Conservation (phyloP, 2,797 vertebrate genomes). For the Nannoperca obscura region DNA sequence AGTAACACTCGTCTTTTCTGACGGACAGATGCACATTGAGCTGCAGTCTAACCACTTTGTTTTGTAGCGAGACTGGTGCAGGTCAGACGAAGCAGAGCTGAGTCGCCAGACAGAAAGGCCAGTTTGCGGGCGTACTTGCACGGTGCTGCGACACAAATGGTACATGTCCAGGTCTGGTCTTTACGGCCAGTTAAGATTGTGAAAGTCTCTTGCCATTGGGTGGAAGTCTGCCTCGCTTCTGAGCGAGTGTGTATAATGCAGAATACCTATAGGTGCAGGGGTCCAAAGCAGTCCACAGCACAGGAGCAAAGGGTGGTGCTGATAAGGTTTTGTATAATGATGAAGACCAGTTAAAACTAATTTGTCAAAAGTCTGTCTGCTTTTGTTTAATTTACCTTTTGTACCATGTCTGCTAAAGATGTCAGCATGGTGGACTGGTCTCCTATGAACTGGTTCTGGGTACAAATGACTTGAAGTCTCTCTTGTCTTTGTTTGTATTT, state of each 20-base stretch:
- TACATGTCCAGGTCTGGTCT: neutral
- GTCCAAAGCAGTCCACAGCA: neutral
- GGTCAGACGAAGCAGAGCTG: neutral
- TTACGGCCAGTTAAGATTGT: neutral
- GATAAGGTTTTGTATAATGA: neutral
- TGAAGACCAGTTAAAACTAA: neutral
- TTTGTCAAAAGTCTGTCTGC: neutral
- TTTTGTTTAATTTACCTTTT: neutral
- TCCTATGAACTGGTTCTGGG: neutral
- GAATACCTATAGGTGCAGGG: neutral
- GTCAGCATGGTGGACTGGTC: neutral
- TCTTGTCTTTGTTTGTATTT: conserved; percentile 3
- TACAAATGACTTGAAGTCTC: neutral
- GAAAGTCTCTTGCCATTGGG: neutral
- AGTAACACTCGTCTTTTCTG: neutral
- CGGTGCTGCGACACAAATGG: neutral
- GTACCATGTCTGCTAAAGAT: neutral
- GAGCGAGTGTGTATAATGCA: neutral
- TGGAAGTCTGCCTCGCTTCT: neutral
- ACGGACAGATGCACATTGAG: neutral
- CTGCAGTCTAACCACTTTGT: neutral
- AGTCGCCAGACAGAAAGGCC: neutral
- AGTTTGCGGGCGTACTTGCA: neutral
- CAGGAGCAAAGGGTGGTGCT: neutral
- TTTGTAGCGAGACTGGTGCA: neutral